Percentiles rank a stretch among this genome's conserved stretches.
Conservation (phyloP, 2,888 invertebrate genomes). For the Apamea anceps region DNA sequence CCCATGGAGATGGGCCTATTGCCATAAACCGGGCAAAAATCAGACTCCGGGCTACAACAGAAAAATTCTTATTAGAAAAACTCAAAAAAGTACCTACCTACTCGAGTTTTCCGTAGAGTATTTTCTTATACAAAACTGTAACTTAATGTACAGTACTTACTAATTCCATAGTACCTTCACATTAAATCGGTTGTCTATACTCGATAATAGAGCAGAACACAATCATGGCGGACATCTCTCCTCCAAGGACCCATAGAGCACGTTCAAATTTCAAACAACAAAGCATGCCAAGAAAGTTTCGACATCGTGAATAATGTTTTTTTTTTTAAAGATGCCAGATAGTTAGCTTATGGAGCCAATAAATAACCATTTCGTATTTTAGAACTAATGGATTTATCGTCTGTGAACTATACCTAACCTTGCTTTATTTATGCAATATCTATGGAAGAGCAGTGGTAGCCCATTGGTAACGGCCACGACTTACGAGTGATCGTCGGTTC, state of each 20-base stretch:
- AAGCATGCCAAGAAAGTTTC: slow-evolving; percentile 64
- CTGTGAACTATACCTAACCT: slow-evolving; percentile 6
- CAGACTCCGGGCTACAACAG: no score
- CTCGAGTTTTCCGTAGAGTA: no score
- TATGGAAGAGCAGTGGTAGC: no score
- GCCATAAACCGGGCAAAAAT: no score
- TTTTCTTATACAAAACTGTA: no score
- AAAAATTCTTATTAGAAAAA: no score
- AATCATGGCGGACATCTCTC: slow-evolving; percentile 62
- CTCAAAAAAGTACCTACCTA: no score
- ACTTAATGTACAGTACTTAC: no score
- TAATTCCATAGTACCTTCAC: no score
- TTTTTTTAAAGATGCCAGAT: slow-evolving; percentile 56
- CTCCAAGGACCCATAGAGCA: slow-evolving; percentile 71
- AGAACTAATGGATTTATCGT: slow-evolving; percentile 1
- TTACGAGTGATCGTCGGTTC: no score
- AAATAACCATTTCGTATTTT: slow-evolving; percentile 20
- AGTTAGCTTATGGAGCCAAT: slow-evolving; percentile 50
- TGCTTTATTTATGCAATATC: background rate
- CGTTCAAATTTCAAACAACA: slow-evolving; percentile 70
- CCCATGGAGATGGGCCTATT: no score
- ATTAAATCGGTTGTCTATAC: slow-evolving; percentile 12
- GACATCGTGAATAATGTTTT: slow-evolving; percentile 58
- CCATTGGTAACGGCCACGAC: no score
- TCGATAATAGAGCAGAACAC: slow-evolving; percentile 22